Percentiles rank a stretch among this genome's conserved stretches.
These are phyloP conservation scores for Zaprionus capensis DNA, from an alignment of 1,140 invertebrate species.

Conservation along the genomic window DNA sequence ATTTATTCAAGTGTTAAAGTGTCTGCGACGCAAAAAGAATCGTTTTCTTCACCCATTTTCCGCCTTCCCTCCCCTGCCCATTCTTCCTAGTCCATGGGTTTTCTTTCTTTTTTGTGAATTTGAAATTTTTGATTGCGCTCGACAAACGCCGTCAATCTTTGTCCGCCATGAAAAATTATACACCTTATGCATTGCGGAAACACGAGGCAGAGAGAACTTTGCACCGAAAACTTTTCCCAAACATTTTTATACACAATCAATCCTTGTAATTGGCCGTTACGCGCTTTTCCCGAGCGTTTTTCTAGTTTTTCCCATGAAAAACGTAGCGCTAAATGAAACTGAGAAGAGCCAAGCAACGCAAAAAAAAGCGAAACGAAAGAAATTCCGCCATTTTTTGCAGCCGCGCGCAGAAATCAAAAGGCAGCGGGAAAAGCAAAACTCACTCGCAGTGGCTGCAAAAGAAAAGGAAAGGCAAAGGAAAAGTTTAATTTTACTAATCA, in stretches of 20 bases:
- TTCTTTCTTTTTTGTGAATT: constrained; percentile 56
- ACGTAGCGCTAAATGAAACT: constrained; percentile 84
- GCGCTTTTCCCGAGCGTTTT: constrained; percentile 64
- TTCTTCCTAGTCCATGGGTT: constrained; percentile 19
- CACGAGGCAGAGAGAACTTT: constrained; percentile 43
- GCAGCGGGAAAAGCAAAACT: constrained; percentile 66
- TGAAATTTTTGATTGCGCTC: constrained; percentile 77
- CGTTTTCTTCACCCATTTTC: constrained; percentile 41
- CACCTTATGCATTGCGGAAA: constrained; percentile 72
- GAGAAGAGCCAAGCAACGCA: constrained; percentile 24
- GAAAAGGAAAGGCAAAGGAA: constrained; percentile 75
- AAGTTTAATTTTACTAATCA: constrained; percentile 85
- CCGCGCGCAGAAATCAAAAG: constrained; percentile 68
- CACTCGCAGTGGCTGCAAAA: constrained; percentile 46
- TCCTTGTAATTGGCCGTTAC: constrained; percentile 84
- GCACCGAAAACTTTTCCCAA: constrained; percentile 56
- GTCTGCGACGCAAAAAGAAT: constrained; percentile 68
- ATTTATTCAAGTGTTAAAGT: constrained; percentile 84
- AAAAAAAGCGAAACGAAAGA: constrained; percentile 24
- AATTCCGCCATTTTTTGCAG: constrained; percentile 68
- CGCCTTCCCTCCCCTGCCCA: constrained; percentile 35
- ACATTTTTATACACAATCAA: constrained; percentile 84
- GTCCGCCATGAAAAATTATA: constrained; percentile 79
- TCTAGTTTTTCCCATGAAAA: constrained; percentile 83
- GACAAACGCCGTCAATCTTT: constrained; percentile 72